phyloP scores from a whole-genome alignment of 2,888 invertebrate species.

The Hipparchia semele region DNA sequence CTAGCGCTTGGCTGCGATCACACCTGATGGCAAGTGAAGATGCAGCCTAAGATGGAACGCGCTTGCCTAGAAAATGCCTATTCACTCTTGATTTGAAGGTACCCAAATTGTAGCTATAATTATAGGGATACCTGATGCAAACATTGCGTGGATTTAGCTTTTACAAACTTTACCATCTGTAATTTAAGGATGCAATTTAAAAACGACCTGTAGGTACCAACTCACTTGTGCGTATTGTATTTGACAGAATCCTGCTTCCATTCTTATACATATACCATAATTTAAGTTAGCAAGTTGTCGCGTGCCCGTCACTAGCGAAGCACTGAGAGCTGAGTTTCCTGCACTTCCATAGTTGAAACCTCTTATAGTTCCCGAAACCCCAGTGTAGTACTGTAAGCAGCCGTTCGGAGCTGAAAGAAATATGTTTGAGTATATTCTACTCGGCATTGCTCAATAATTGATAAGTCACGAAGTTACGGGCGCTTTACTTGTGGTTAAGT shows the following conservation, averaged over 20 bases:
- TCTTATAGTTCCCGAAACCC: conserved; percentile 83
- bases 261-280: conserved; percentile 90
- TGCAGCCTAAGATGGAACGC: too few relatives aligned
- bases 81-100: too few relatives aligned
- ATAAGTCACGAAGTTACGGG: too few relatives aligned
- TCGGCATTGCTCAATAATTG: not conserved
- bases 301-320: conserved; percentile 85
- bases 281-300: conserved; percentile 87
- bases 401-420: conserved; percentile 86
- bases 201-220: not conserved
- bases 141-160: too few relatives aligned
- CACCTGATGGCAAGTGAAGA: too few relatives aligned
- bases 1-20: too few relatives aligned
- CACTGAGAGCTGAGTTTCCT: conserved; percentile 80
- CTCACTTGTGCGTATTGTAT: conserved; percentile 86
- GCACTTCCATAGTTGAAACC: conserved; percentile 90
- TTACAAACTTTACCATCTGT: too few relatives aligned
- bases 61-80: too few relatives aligned
- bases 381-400: conserved; percentile 89
- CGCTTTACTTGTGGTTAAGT: too few relatives aligned
- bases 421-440: not conserved
- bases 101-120: too few relatives aligned
- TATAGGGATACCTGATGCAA: too few relatives aligned
- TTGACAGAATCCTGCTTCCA: conserved; percentile 87
- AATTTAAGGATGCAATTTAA: too few relatives aligned